These are phyloP conservation scores for Oryzias curvinotus DNA, from an alignment of 2,113 vertebrate species.

Conservation along the genomic window DNA sequence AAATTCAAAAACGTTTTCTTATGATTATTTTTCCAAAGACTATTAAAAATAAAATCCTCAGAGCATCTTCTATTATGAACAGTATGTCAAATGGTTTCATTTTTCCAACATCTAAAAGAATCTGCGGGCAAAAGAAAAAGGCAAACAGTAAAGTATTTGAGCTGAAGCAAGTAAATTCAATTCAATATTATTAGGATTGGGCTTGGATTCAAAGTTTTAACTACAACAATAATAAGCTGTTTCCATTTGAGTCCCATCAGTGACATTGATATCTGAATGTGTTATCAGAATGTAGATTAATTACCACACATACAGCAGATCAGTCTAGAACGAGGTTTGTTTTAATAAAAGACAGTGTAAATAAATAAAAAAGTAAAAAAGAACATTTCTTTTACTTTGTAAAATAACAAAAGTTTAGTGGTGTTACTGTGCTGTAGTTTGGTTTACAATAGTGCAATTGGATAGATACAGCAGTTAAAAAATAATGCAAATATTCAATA, in stretches of 20 bases:
- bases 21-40: background rate
- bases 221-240: background rate
- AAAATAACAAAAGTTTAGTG: constrained; percentile 61
- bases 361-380: constrained; percentile 71
- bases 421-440: constrained; percentile 61
- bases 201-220: background rate
- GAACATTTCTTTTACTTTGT: constrained; percentile 47
- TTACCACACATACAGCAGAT: constrained; percentile 16
- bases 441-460: constrained; percentile 74
- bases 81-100: too few relatives aligned
- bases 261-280: background rate
- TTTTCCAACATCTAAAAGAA: too few relatives aligned
- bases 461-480: constrained; percentile 66
- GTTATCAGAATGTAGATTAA: background rate
- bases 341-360: constrained; percentile 77
- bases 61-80: too few relatives aligned
- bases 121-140: too few relatives aligned
- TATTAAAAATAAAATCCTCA: background rate
- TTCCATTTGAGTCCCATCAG: background rate
- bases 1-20: background rate
- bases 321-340: constrained; percentile 38
- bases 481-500: background rate
- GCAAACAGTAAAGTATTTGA: too few relatives aligned
- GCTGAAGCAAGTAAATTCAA: too few relatives aligned
- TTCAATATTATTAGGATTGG: too few relatives aligned